Percentiles rank a stretch among this genome's conserved stretches.
These are phyloP conservation scores for Blera fallax DNA, from an alignment of 2,888 invertebrate species.

Conservation along the genomic window DNA sequence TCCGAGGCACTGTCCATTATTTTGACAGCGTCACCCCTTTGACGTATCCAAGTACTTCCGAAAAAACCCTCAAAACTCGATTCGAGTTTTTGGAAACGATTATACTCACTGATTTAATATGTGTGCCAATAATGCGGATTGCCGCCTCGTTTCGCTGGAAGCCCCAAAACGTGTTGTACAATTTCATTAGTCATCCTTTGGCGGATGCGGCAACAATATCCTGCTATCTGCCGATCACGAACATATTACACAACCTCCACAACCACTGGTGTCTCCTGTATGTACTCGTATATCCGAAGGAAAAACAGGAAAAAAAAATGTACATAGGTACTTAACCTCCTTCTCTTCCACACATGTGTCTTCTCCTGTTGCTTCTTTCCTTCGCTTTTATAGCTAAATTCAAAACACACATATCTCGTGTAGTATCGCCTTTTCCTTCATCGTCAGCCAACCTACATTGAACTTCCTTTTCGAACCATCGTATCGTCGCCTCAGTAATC, in stretches of 20 bases:
- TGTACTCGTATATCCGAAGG: background rate
- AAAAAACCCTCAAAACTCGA: no score
- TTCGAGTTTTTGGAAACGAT: no score
- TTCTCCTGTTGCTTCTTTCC: background rate
- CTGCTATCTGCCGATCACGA: conserved; percentile 43
- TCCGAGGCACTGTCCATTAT: no score
- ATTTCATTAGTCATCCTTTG: conserved; percentile 37
- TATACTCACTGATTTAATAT: background rate
- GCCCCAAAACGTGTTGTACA: conserved; percentile 12
- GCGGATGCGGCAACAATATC: conserved; percentile 56
- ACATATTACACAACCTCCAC: conserved; percentile 65
- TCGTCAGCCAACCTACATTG: conserved; percentile 60
- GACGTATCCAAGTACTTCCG: no score
- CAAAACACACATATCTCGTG: conserved; percentile 4
- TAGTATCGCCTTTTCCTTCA: background rate
- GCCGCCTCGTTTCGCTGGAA: background rate
- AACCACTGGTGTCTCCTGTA: background rate
- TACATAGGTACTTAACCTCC: conserved; percentile 21
- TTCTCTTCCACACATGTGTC: background rate
- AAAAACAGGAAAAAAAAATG: conserved; percentile 4
- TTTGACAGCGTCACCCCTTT: no score
- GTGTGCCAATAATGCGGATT: background rate
- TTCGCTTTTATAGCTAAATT: background rate
- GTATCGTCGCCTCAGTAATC: conserved; percentile 42
- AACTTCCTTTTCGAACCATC: conserved; percentile 50